Evolutionary conservation across 2,113 vertebrate species (phyloP).

Genomic region (human (Homo sapiens)): DNA sequence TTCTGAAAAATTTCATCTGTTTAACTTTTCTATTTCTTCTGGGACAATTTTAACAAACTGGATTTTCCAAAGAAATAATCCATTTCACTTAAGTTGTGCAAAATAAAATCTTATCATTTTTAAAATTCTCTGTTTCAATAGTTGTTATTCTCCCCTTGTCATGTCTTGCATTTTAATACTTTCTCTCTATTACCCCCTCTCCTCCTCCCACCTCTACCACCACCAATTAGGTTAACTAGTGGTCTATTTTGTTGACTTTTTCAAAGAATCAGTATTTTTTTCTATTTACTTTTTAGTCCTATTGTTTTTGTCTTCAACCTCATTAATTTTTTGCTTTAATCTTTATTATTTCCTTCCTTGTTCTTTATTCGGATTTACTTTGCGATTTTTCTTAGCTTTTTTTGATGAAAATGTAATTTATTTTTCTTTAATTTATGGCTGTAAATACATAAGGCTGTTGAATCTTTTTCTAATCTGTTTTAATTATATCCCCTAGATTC

Average conservation of each 20-base stretch:
- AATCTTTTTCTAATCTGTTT: neutral
- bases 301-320: neutral
- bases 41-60: neutral
- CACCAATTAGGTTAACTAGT: neutral
- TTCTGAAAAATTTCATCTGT: neutral
- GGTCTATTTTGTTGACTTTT: neutral
- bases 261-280: neutral
- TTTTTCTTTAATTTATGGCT: neutral
- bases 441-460: neutral
- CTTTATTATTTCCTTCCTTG: neutral
- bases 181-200: neutral
- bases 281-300: neutral
- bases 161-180: neutral
- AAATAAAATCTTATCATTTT: neutral
- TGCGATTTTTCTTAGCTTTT: neutral
- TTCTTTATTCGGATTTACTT: neutral
- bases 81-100: neutral
- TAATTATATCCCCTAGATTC: neutral
- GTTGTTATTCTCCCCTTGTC: neutral
- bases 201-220: too few relatives aligned
- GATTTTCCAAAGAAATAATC: slow-evolving; percentile 11
- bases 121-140: neutral
- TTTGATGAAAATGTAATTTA: neutral
- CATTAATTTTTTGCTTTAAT: neutral
- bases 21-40: neutral